Evolutionary conservation across 1,140 invertebrate species (phyloP), one percentile per base, ranked within the genome.

Genomic region (Tachypleus tridentatus): DNA sequence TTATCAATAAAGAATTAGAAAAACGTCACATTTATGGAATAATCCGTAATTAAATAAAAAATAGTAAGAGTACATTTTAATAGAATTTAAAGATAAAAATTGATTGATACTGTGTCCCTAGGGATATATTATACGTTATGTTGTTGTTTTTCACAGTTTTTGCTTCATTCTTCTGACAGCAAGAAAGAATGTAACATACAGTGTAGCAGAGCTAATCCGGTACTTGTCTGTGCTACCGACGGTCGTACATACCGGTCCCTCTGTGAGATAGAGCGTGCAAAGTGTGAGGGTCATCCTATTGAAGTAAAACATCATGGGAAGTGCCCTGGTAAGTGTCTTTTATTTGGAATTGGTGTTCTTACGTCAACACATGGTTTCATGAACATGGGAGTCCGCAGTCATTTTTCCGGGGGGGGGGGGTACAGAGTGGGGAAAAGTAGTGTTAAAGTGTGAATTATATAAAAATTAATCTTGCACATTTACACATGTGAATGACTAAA

Each of bases 151-250:
- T 58, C 53, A 11, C 56, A 67, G 66, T 47, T 64, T 4, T 63
- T 63, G 1, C 53, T 67, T 48, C 48, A 49, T 7, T 62, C 63
- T 8, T 48, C 47, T 1, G n/a, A 49, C 4, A 5, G 51, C 4
- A 29, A 51, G 3, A 6, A 49, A 4, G 57, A 66, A 9, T 62
- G 61, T n/a, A 57, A 66, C 5, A 51, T 59, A 0, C 60, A 62
- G 3, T 67, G 63, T 10, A 82, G 82, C 58, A 79, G 77, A 64
- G 73, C 64, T 9, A 4, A 49, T 4, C 63, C 64, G 58, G 73
- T 77, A 62, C 80, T 85, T 6, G 86, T 91, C 51, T 93, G 89
- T 73, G 89, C 87, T 64, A 86, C 87, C 48, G 87, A 93, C 73
- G 85, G 86, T 7, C 77, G 85, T 61, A 90, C 86, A 54, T 93